Evolutionary conservation across 2,888 invertebrate genomes (phyloP), one percentile per base, ranked within the genome.

Genomic region (Ectropis crepuscularia): DNA sequence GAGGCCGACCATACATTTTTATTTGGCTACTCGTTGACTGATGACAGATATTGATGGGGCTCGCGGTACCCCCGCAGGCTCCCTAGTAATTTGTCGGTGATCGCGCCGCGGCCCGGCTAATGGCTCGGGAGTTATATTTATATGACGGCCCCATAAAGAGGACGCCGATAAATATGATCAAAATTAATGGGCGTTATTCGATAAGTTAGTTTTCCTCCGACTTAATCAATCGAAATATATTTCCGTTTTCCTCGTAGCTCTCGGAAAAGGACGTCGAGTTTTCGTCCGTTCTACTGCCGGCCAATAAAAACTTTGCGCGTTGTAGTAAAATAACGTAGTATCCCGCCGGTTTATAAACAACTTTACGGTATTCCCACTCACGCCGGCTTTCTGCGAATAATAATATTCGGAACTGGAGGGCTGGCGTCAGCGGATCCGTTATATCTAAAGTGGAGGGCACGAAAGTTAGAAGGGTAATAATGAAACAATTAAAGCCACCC

Each of bases 21-120:
- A 87, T 88, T 89, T 89, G 86, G 89, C 84, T 86, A 82, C 86
- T 85, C 82, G 76, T 83, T 84, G 83, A 82, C 86, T 78, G 86
- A 80, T 86, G 92, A 88, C 90, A 88, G 90, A 85, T 89, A 92
- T 92, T 90, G 90, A 92, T 92, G 90, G 78, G 79, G 77, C 72
- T 82, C 77, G 72, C 78, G 80, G 81, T 77, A 74, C 78, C 74
- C 73, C 76, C 79, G 70, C 79, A 80, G 79, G 71, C 82, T 80
- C 81, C 85, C 85, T 77, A 77, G 75, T 79, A 74, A 83, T 85
- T 83, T 83, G 79, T 77, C 77, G 70, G 78, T 76, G 77, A 79
- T 79, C 82, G 77, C 74, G 74, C 80, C 75, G 71, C 74, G 73
- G 73, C 73, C 74, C 70, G 73, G 78, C 79, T 89, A 89, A 89